A percentile compares a stretch with the other conserved stretches of the same genome.
These are phyloP conservation scores for Phaonia tiefii DNA, from an alignment of 2,888 invertebrate species.

Conservation along the genomic window DNA sequence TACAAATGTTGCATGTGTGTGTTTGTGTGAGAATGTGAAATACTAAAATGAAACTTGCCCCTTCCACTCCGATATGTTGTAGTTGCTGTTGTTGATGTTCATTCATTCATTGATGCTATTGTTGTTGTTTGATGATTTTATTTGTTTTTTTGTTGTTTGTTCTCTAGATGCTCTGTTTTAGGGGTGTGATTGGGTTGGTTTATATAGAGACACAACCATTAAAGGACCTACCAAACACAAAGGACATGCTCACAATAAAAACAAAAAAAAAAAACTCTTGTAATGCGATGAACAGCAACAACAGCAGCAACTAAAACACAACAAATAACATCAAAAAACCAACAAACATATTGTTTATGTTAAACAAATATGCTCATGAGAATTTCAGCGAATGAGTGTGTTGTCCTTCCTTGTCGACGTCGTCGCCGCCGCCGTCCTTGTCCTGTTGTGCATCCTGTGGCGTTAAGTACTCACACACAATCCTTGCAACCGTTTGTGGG, in stretches of 20 bases:
- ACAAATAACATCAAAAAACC: conserved; percentile 24
- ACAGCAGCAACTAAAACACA: neutral
- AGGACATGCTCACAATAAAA: conserved; percentile 41
- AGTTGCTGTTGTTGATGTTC: conserved; percentile 4
- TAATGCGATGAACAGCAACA: conserved; percentile 46
- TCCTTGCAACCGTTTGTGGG: neutral
- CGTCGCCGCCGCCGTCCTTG: neutral
- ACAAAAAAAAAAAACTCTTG: no score
- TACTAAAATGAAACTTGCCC: conserved; percentile 4
- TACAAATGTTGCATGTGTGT: neutral
- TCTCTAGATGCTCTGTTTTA: conserved; percentile 17
- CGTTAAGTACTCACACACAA: conserved; percentile 11
- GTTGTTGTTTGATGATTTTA: neutral
- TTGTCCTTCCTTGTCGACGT: no score
- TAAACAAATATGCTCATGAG: conserved; percentile 58
- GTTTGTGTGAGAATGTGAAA: conserved; percentile 30
- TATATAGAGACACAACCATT: conserved; percentile 39
- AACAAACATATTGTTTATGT: conserved; percentile 62
- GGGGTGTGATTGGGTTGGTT: conserved; percentile 61
- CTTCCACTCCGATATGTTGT: neutral
- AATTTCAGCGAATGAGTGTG: neutral
- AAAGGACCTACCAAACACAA: conserved; percentile 34
- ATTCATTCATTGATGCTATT: neutral
- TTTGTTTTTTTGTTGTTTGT: neutral
- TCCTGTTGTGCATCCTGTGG: neutral